A percentile compares a stretch with the other conserved stretches of the same genome.
These are phyloP conservation scores for Colletes latitarsis DNA, from an alignment of 1,140 invertebrate genomes.

Conservation along the genomic window DNA sequence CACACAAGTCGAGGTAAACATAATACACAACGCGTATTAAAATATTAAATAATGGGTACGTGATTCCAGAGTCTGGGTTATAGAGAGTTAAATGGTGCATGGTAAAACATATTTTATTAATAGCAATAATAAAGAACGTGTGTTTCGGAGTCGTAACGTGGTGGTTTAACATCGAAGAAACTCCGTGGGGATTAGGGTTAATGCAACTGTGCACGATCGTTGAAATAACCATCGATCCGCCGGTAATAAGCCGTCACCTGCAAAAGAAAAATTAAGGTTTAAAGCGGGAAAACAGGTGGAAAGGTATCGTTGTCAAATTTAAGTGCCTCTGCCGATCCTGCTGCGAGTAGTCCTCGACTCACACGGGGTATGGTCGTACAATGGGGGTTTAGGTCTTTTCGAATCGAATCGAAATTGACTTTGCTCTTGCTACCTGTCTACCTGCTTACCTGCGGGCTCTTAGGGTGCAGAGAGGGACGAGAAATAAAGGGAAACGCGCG, in stretches of 20 bases:
- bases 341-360: background rate
- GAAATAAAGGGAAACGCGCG: constrained; percentile 16
- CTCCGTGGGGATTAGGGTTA: too few relatives aligned
- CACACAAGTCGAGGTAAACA: too few relatives aligned
- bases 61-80: too few relatives aligned
- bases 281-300: constrained; percentile 13
- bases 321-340: background rate
- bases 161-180: too few relatives aligned
- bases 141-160: too few relatives aligned
- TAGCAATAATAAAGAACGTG: too few relatives aligned
- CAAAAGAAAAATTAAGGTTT: background rate
- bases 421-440: constrained; percentile 60
- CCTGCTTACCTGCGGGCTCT: constrained; percentile 45
- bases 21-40: too few relatives aligned
- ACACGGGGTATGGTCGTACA: background rate
- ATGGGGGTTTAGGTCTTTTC: constrained; percentile 40
- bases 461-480: constrained; percentile 14
- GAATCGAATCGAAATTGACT: constrained; percentile 65
- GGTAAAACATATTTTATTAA: too few relatives aligned
- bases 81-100: too few relatives aligned
- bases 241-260: background rate
- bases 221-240: too few relatives aligned
- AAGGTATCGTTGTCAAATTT: background rate
- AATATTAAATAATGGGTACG: too few relatives aligned
- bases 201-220: too few relatives aligned